Base-by-base conservation (phyloP, 1,140 invertebrate genomes). In the Drosophila simulans region DNA sequence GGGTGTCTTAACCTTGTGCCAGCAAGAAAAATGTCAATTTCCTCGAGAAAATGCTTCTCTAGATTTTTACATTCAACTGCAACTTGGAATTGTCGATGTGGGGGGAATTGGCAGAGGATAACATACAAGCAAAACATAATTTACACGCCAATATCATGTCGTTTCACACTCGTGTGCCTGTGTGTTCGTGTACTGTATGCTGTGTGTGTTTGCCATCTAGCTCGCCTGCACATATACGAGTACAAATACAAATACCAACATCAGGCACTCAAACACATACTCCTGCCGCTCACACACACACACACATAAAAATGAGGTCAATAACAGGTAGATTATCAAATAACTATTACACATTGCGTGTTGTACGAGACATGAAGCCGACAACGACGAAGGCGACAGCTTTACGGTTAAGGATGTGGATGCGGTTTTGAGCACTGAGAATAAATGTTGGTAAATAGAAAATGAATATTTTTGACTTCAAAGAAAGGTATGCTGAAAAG, bases 291-390 rank as follows among this genome's bases (percentile, higher is more conserved):
- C 56, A 2, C 27, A 31, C 42, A 46, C 71, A 46, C 71, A 80
- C 20, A 59, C 70, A 70, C 49, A 77, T 72, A 84, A 89, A 88
- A 89, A 89, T 75, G 84, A 84, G 84, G 84, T 89, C 84, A 89
- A 89, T 89, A 89, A 84, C 84, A 89, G 85, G 80, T 89, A 90
- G 84, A 89, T 89, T 89, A 89, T 89, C 84, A 89, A 90, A 89
- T 89, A 89, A 89, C 85, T 76, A 84, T 89, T 88, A 76, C 77
- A 83, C 58, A 78, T 75, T 46, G 57, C 45, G 45, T 43, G 77
- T 56, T 52, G 51, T 49, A 70, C 40, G 39, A 74, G 71, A 54
- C 57, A 74, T 49, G 66, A 57, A 65, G 46, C 20, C 42, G 51
- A 39, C 55, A 53, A 42, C 52, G 37, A 66, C 54, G 40, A 63